Evolutionary conservation across 2,797 vertebrate genomes (phyloP), one percentile per base, ranked within the genome.

Genomic region (Apogon talboti): DNA sequence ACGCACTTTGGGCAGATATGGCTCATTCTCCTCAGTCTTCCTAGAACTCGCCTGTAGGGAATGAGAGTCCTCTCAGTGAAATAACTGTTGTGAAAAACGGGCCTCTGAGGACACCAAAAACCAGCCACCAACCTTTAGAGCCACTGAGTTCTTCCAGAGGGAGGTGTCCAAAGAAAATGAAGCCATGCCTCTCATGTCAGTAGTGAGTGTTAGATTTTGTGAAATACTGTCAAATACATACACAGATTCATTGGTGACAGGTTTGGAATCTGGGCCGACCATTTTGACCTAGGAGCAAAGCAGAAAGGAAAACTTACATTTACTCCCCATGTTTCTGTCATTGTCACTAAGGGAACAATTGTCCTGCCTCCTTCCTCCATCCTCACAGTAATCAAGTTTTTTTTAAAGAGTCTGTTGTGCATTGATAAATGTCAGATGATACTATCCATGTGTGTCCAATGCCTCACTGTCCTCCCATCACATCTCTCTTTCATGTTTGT

Each of bases 101-200:
- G 6, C 13, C 9, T 3, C 7, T 10, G 11, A 5, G 11, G 3
- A 35, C 13, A 24, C 5, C 37, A 37, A 55, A 52, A 13, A 19
- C 7, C 2, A 11, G 6, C 6, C 5, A 76, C 95, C 78, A 51
- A 96, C 96, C 88, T 21, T 77, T 13, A 97, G 65, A 42, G 0
- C 24, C 10, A 95, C 78, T 0, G 12, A 3, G 0, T 66, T 37
- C 15, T 19, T 87, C 94, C 87, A 95, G 18, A 42, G 80, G 52
- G 77, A 74, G 0, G 95, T 96, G 77, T 95, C 78, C 30, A 97
- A 87, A 15, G 92, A 93, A 71, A 97, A 95, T 0, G 44, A 43
- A 50, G 90, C 92, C 61, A 92, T 7, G 3, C 95, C 96, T 0
- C 83, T 84, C 2, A 6, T 16, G 66, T 94, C 83, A 1, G 95